phyloP scores from a whole-genome alignment of 2,113 vertebrate genomes.

The Gopherus evgoodei region DNA sequence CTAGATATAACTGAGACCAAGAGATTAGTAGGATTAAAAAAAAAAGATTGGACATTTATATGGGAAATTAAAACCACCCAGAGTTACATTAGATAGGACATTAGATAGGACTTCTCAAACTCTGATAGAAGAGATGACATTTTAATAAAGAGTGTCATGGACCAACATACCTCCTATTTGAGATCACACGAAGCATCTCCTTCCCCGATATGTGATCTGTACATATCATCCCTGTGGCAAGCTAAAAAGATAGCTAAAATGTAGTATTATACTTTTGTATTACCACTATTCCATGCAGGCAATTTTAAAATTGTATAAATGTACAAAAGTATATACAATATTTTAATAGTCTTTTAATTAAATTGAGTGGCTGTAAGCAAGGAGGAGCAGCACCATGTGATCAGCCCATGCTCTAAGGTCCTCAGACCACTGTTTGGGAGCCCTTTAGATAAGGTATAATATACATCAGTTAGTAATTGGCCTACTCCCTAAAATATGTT shows the following conservation, averaged over 20 bases:
- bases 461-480: not conserved
- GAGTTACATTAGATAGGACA: not conserved
- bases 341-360: not conserved
- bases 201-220: not conserved
- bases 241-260: not conserved
- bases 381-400: not conserved
- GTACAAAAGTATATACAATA: not conserved
- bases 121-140: not conserved
- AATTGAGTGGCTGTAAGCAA: not conserved
- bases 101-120: not conserved
- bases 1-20: not conserved
- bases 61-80: slow-evolving; percentile 16
- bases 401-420: not conserved
- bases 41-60: slow-evolving; percentile 19
- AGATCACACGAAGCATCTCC: not conserved
- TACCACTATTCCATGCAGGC: not conserved
- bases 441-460: not conserved
- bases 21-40: slow-evolving; percentile 34
- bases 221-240: not conserved
- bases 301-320: not conserved
- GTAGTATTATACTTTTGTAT: not conserved
- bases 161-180: not conserved
- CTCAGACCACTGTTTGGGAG: not conserved
- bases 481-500: not conserved
- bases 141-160: not conserved